Percentiles rank a stretch among this genome's conserved stretches.
Conservation (phyloP, 92 coral and sea anemone genomes). For the Actinostola sp. region DNA sequence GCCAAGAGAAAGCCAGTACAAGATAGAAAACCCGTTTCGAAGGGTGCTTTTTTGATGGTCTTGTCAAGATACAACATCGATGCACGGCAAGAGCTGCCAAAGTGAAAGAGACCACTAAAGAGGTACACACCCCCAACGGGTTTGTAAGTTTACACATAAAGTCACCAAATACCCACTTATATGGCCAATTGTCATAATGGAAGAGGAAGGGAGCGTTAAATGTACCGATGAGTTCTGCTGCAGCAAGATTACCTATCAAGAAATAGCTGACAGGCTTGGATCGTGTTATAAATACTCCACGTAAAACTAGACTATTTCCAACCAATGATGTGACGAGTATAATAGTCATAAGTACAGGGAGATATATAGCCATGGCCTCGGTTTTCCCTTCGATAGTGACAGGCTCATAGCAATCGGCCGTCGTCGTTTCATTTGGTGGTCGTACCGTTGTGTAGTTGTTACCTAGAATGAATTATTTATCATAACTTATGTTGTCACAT, state of each 20-base stretch:
- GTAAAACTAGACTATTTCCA: too few species aligned
- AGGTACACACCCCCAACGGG: slow-evolving; percentile 14
- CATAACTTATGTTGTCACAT: too few species aligned
- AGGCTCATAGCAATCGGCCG: too few species aligned
- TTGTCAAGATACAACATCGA: slow-evolving; percentile 21
- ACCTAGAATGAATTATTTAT: too few species aligned
- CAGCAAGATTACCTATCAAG: slow-evolving; percentile 44
- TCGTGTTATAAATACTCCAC: neutral
- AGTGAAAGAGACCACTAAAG: slow-evolving; percentile 23
- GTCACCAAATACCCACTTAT: neutral
- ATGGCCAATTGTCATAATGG: neutral
- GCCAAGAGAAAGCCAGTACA: slow-evolving; percentile 7
- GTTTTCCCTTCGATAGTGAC: too few species aligned
- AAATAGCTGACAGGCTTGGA: slow-evolving; percentile 38
- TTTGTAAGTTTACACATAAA: slow-evolving; percentile 13
- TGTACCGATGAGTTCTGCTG: slow-evolving; percentile 38
- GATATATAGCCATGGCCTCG: too few species aligned
- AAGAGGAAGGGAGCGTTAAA: slow-evolving; percentile 13
- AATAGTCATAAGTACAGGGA: neutral
- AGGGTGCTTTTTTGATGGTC: neutral
- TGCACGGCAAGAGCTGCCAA: slow-evolving; percentile 44
- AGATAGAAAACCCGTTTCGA: slow-evolving; percentile 1
- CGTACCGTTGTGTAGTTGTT: too few species aligned
- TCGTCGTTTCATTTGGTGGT: too few species aligned
- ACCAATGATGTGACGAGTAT: neutral